Evolutionary conservation across 1,140 invertebrate species (phyloP).

Genomic region (Drosophila bocki): DNA sequence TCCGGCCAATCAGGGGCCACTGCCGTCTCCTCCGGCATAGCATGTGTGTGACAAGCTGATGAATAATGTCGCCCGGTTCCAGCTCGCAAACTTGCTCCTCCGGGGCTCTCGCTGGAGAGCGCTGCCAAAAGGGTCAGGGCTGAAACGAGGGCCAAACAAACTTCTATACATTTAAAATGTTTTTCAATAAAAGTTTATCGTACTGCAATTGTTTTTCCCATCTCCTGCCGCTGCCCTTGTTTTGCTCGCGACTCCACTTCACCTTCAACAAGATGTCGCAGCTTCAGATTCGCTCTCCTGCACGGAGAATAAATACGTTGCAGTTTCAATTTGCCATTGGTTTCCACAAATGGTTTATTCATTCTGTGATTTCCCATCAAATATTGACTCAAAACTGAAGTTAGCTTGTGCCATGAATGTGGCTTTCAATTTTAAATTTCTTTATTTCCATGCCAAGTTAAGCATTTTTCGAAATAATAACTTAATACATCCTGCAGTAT

Average conservation of each 20-base stretch:
- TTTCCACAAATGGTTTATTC: slow-evolving; percentile 4
- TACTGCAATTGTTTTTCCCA: slow-evolving; percentile 69
- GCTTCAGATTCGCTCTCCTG: slow-evolving; percentile 9
- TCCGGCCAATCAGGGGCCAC: slow-evolving; percentile 33
- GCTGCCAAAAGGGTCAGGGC: slow-evolving; percentile 34
- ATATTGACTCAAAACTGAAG: neutral
- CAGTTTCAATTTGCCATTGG: neutral
- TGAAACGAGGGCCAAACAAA: slow-evolving; percentile 47
- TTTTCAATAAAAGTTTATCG: slow-evolving; percentile 79
- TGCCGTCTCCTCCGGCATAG: slow-evolving; percentile 1
- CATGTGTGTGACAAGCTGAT: slow-evolving; percentile 45
- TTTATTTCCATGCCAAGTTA: neutral
- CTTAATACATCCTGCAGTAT: neutral
- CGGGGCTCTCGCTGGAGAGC: neutral
- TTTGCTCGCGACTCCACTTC: slow-evolving; percentile 29
- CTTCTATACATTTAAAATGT: slow-evolving; percentile 76
- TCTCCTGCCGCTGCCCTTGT: slow-evolving; percentile 48
- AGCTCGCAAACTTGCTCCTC: slow-evolving; percentile 37
- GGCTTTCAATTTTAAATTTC: neutral
- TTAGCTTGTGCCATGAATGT: neutral
- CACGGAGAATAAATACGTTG: slow-evolving; percentile 4
- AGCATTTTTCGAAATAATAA: neutral
- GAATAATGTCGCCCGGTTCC: slow-evolving; percentile 37
- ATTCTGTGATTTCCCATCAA: slow-evolving; percentile 1
- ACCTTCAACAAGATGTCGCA: slow-evolving; percentile 49